Conservation (phyloP, 2,888 invertebrate species). For the Epistrophe grossulariae region DNA sequence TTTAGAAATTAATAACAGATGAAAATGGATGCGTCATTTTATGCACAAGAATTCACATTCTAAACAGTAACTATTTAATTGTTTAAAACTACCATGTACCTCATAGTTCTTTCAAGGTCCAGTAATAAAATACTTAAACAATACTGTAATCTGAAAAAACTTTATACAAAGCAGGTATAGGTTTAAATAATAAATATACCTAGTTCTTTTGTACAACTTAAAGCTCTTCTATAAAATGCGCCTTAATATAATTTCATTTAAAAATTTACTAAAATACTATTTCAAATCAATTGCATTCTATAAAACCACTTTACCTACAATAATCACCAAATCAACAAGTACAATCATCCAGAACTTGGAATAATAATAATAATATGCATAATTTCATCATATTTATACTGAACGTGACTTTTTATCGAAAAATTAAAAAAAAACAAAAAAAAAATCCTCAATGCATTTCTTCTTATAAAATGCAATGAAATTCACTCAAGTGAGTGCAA, state of each 20-base stretch:
- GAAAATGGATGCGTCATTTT: no score
- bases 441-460: conserved; percentile 48
- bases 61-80: no score
- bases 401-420: conserved; percentile 68
- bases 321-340: conserved; percentile 2
- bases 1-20: no score
- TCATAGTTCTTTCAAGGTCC: no score
- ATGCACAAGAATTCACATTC: no score
- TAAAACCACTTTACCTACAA: background rate
- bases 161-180: no score
- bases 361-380: conserved; percentile 49
- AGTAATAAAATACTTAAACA: no score
- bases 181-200: no score
- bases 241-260: background rate
- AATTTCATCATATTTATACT: conserved; percentile 66
- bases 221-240: background rate
- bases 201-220: no score
- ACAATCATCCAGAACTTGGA: conserved; percentile 21
- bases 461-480: conserved; percentile 45
- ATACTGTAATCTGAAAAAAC: no score
- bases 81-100: no score
- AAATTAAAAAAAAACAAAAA: conserved; percentile 38
- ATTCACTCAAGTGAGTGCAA: conserved; percentile 60
- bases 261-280: background rate
- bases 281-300: background rate